phyloP scores from a whole-genome alignment of 2,113 vertebrate species.

The Trematomus loennbergii region DNA sequence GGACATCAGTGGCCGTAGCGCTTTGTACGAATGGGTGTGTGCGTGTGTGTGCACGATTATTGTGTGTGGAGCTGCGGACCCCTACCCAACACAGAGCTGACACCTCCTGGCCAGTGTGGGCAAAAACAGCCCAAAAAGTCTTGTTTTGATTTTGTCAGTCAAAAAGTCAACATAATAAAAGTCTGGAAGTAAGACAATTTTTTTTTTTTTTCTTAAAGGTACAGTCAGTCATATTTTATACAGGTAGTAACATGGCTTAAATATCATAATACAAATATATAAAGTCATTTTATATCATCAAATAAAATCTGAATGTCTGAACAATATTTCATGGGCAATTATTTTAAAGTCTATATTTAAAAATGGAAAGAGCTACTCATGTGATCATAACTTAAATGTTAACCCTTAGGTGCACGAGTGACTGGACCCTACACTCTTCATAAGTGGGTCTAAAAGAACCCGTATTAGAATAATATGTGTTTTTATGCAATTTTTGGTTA shows the following conservation, averaged over 20 bases:
- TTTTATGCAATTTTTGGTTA: no score
- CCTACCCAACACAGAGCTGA: slow-evolving; percentile 71
- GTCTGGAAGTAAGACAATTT: not conserved
- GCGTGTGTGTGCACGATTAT: not conserved
- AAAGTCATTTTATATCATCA: not conserved
- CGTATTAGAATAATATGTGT: no score
- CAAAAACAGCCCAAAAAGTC: slow-evolving; percentile 39
- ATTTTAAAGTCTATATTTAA: no score
- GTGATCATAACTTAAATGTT: not conserved
- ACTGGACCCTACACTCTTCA: no score
- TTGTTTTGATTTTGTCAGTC: not conserved
- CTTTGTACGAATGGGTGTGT: slow-evolving; percentile 24
- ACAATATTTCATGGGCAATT: not conserved
- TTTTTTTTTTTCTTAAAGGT: not conserved
- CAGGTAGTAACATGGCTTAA: not conserved
- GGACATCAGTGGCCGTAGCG: slow-evolving; percentile 74
- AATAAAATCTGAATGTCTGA: not conserved
- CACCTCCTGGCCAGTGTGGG: slow-evolving; percentile 71
- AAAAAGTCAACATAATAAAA: slow-evolving; percentile 18
- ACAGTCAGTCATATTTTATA: not conserved
- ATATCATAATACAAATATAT: not conserved
- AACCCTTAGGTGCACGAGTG: no score
- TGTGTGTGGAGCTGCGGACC: slow-evolving; percentile 22
- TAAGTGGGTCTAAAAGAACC: no score
- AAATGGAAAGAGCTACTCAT: not conserved